Percentiles rank a stretch among this genome's conserved stretches.
Evolutionary conservation across 2,113 vertebrate species (phyloP).

Genomic region (Sinocyclocheilus rhinocerous): DNA sequence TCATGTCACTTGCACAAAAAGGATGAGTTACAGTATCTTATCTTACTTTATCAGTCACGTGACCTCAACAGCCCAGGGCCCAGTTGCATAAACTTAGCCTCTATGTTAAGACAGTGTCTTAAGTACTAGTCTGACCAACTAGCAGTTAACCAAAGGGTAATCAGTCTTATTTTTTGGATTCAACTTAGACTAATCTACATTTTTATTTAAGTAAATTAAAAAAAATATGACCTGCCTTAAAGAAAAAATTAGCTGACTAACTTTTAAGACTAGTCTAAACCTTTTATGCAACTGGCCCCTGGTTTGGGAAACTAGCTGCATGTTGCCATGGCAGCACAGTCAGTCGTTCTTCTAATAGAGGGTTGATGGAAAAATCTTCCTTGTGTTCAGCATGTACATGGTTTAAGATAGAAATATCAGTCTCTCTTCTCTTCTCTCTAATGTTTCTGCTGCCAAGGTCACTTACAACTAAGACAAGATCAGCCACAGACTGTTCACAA

Average conservation of each 20-base stretch:
- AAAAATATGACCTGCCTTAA: too few relatives aligned
- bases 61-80: neutral
- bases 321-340: constrained; percentile 24
- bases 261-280: too few relatives aligned
- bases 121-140: too few relatives aligned
- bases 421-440: neutral
- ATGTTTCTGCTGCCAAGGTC: neutral
- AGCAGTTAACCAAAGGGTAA: too few relatives aligned
- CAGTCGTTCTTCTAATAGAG: neutral
- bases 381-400: neutral
- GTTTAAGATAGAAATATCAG: neutral
- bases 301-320: constrained; percentile 28
- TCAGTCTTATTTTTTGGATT: too few relatives aligned
- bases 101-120: too few relatives aligned
- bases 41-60: neutral
- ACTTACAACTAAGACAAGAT: neutral
- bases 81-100: too few relatives aligned
- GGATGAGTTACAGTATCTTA: neutral
- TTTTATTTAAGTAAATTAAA: too few relatives aligned
- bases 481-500: neutral
- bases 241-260: too few relatives aligned
- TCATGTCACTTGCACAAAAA: neutral
- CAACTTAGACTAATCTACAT: too few relatives aligned
- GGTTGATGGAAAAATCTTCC: neutral
- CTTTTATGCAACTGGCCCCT: too few relatives aligned